Conservation (phyloP, 2,888 invertebrate genomes). For the Ashinkailepas kermadecensis region DNA sequence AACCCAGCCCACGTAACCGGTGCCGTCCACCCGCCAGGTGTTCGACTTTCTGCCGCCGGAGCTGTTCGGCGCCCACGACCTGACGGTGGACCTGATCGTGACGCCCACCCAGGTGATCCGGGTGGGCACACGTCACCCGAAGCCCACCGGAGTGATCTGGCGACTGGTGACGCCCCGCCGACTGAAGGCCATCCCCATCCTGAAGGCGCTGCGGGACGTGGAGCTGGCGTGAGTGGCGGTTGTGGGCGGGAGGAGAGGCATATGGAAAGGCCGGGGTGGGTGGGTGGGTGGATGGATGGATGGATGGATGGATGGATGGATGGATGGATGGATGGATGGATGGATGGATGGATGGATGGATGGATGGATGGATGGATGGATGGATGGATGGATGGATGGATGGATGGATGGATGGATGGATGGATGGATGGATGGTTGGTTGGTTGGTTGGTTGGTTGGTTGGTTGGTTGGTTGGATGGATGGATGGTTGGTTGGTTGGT, state of each 20-base stretch:
- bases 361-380: no score
- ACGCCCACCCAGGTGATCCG: constrained; percentile 71
- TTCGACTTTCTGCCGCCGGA: constrained; percentile 64
- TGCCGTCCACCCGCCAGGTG: constrained; percentile 45
- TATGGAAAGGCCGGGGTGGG: no score
- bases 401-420: no score
- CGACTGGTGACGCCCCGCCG: constrained; percentile 63
- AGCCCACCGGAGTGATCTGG: constrained; percentile 73
- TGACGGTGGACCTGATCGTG: constrained; percentile 76
- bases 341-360: no score
- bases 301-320: constrained; percentile 1
- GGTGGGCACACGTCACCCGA: constrained; percentile 51
- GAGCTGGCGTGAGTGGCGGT: constrained; percentile 29
- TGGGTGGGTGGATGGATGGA: background rate
- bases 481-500: no score
- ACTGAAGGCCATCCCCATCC: constrained; percentile 61
- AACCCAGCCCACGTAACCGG: no score
- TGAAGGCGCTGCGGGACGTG: constrained; percentile 46
- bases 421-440: no score
- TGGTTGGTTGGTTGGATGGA: no score
- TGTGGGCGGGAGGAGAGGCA: no score
- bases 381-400: no score
- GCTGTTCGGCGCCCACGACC: constrained; percentile 69
- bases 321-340: no score
- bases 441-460: no score